phyloP scores from a whole-genome alignment of 2,113 vertebrate species.

The Axis porcinus region DNA sequence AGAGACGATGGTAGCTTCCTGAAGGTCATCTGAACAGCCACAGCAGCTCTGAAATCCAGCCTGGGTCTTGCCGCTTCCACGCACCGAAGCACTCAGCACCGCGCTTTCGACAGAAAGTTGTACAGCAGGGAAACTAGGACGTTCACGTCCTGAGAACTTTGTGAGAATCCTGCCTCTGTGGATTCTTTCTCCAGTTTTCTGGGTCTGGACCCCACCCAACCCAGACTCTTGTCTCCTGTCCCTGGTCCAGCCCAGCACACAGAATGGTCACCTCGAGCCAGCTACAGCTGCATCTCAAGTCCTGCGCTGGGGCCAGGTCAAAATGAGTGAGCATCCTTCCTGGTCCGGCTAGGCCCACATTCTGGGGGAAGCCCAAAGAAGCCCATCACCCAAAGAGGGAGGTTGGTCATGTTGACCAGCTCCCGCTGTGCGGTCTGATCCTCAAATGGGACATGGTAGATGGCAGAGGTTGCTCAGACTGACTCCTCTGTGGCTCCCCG shows the following conservation, averaged over 20 bases:
- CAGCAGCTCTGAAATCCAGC: neutral
- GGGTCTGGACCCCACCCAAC: neutral
- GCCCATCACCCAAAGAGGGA: neutral
- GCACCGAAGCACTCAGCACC: neutral
- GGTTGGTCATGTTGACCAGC: neutral
- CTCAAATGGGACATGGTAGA: neutral
- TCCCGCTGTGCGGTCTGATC: neutral
- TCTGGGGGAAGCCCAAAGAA: neutral
- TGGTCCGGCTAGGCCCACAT: neutral
- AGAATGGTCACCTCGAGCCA: too few species aligned
- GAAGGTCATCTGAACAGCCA: neutral
- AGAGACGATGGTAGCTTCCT: neutral
- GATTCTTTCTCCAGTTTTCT: neutral
- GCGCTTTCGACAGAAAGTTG: neutral
- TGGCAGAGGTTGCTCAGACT: neutral
- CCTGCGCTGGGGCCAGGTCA: neutral
- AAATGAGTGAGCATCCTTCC: neutral
- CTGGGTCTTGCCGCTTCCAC: neutral
- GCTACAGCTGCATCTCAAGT: too few species aligned
- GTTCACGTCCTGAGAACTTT: neutral
- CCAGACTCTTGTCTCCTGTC: neutral
- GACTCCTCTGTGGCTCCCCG: neutral
- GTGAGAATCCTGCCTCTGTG: neutral
- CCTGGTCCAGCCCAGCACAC: neutral
- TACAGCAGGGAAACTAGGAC: neutral